Evolutionary conservation across 2,797 vertebrate genomes (phyloP).

Genomic region (Rhyacichthys aspro): DNA sequence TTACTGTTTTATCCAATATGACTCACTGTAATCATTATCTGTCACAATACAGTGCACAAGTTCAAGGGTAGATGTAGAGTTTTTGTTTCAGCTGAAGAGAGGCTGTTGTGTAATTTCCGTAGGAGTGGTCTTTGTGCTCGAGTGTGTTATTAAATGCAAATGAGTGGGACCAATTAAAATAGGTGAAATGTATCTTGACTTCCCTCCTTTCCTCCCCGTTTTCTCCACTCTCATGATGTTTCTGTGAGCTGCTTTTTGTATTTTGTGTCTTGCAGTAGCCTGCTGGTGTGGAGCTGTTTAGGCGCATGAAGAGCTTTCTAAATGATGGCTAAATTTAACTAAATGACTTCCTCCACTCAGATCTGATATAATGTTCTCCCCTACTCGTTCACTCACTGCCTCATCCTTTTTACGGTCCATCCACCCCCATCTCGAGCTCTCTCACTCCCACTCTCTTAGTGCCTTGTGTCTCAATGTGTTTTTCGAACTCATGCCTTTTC

Average conservation of each 20-base stretch:
- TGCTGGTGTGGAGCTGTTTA: conserved; percentile 72
- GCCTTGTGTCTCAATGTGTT: conserved; percentile 51
- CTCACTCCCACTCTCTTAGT: conserved; percentile 19
- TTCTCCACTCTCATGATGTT: conserved; percentile 11
- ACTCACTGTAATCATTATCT: not conserved
- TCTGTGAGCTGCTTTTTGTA: conserved; percentile 28
- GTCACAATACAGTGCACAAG: not conserved
- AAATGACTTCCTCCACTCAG: conserved; percentile 78
- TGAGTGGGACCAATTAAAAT: conserved; percentile 8
- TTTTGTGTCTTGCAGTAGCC: conserved; percentile 66
- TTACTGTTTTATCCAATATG: not conserved
- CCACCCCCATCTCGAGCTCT: conserved; percentile 37
- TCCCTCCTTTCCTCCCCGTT: not conserved
- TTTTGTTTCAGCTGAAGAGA: not conserved
- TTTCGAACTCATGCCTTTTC: conserved; percentile 28
- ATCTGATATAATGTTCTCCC: conserved; percentile 72
- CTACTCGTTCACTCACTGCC: conserved; percentile 51
- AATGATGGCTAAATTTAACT: conserved; percentile 80
- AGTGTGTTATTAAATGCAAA: conserved; percentile 4
- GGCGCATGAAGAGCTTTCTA: conserved; percentile 71
- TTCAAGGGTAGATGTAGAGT: conserved; percentile 6
- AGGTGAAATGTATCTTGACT: conserved; percentile 5
- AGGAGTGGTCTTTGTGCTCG: conserved; percentile 2
- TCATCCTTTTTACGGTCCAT: conserved; percentile 62
- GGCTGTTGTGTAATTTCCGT: conserved; percentile 1